A percentile compares a stretch with the other conserved stretches of the same genome.
Conservation (phyloP, 2,797 vertebrate genomes). For the Yasuhikotakia modesta region DNA sequence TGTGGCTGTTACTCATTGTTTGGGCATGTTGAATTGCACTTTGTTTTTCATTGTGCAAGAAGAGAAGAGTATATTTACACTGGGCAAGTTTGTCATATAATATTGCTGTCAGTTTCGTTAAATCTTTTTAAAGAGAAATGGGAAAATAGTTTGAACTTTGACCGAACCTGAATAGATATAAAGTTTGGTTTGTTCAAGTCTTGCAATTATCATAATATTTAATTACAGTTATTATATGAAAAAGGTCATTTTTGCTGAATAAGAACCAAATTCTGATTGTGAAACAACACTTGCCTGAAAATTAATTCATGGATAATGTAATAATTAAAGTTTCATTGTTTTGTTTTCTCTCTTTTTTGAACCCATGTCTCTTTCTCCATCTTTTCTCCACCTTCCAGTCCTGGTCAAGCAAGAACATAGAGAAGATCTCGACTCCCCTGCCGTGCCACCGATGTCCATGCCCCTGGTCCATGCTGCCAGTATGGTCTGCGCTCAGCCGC, state of each 20-base stretch:
- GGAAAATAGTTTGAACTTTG: neutral
- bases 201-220: too few species aligned
- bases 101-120: too few species aligned
- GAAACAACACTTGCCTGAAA: too few species aligned
- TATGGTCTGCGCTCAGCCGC: slow-evolving; percentile 79
- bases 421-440: slow-evolving; percentile 88
- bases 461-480: slow-evolving; percentile 76
- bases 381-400: slow-evolving; percentile 74
- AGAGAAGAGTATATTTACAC: neutral
- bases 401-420: slow-evolving; percentile 93
- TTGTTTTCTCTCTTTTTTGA: neutral
- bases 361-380: neutral
- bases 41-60: neutral
- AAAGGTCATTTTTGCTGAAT: neutral
- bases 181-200: too few species aligned
- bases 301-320: too few species aligned
- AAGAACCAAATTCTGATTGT: neutral
- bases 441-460: slow-evolving; percentile 79
- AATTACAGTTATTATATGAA: neutral
- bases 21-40: slow-evolving; percentile 60
- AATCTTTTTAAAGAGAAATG: slow-evolving; percentile 7
- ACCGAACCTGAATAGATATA: too few species aligned
- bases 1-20: slow-evolving; percentile 59
- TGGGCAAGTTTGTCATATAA: neutral
- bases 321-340: too few species aligned